Evolutionary conservation across 2,888 invertebrate species (phyloP).

Genomic region (Drosophila setosimentum): DNA sequence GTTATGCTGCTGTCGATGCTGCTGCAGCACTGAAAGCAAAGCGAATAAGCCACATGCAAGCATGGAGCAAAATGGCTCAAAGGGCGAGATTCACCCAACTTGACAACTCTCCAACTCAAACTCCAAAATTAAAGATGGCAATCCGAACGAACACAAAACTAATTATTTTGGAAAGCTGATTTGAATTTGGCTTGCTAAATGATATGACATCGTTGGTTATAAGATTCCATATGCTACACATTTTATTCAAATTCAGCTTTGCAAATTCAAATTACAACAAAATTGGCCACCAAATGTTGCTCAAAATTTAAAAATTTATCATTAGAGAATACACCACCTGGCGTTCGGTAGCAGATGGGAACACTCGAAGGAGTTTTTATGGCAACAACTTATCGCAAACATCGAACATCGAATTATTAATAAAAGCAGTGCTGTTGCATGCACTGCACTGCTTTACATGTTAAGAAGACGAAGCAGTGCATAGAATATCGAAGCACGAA

Average conservation of each 20-base stretch:
- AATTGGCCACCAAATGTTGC: not conserved
- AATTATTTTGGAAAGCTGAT: not conserved
- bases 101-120: not conserved
- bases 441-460: not conserved
- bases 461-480: not conserved
- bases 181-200: too few species aligned
- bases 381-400: not conserved
- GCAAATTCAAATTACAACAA: not conserved
- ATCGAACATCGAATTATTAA: not conserved
- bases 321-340: not conserved
- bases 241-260: not conserved
- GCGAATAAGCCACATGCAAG: conserved; percentile 20
- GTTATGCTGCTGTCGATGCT: conserved; percentile 1
- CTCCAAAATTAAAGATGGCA: not conserved
- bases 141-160: not conserved
- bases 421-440: not conserved
- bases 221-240: not conserved
- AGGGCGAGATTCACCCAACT: too few species aligned
- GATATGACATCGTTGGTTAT: not conserved
- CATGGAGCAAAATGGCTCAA: too few species aligned
- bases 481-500: not conserved
- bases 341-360: not conserved
- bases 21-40: conserved; percentile 28
- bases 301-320: not conserved
- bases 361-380: conserved; percentile 4